Evolutionary conservation across 2,797 vertebrate species (phyloP), one percentile per base, ranked within the genome.

Genomic region (Uromys caudimaculatus): DNA sequence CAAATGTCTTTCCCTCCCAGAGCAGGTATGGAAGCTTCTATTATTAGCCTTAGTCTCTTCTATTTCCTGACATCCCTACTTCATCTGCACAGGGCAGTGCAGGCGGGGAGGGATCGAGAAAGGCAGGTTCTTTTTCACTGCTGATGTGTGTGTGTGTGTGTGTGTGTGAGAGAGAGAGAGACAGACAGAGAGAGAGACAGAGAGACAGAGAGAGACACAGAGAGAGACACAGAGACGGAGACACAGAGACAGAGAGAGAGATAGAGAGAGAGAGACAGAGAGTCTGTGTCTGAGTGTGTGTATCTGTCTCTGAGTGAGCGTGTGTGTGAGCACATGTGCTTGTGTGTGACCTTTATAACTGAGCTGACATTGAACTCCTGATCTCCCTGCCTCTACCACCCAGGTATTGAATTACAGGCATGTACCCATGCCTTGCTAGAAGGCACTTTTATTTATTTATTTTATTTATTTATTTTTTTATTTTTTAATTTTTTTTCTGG

Each of bases 81-180:
- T 64, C 3, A 52, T 21, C 75, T 35, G 73, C 7, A 50, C 21
- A 27, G 0, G 19, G 27, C 9, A 23, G 4, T 24, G 1, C 7
- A 0, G 3, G 35, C 5, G 21, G 50, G n/a, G 75, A 23, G 24
- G 38, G 7, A 4, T 38, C 2, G 2, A 19, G 11, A 50, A 8
- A 38, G 23, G n/a, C 29, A 79, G 21, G 78, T 24, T 12, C 50
- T 35, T 79, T 78, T 6, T 24, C 35, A 38, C 32, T 38, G 54
- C n/a, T 58, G 17, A 10, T 56, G 78, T 23, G 32, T 56, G 47
- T 12, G 8, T 4, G 77, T 24, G 41, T 13, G 23, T 23, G 56
- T 58, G 54, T 56, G 54, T 9, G 50, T 9, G 50, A 50, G 50
- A 50, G 50, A 50, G 50, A 50, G 50, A 50, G 50, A 50, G 50